Evolutionary conservation across 2,888 invertebrate genomes (phyloP).

Genomic region (Standfussiana lucernea): DNA sequence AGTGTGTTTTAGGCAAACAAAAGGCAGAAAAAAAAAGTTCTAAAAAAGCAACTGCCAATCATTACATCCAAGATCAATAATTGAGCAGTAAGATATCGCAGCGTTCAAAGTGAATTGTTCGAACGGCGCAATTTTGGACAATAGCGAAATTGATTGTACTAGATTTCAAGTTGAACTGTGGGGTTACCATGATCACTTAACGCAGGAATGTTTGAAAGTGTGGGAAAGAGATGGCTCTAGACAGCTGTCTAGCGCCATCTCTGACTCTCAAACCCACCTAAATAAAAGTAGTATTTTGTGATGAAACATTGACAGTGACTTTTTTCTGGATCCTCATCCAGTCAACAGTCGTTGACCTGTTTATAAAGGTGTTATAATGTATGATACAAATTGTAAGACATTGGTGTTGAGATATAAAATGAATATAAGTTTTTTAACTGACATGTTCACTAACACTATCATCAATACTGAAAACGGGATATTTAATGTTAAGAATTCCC

Average conservation of each 20-base stretch:
- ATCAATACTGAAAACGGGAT: no score
- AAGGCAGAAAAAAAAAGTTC: background rate
- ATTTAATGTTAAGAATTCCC: no score
- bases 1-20: conserved; percentile 23
- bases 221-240: no score
- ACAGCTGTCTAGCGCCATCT: no score
- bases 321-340: background rate
- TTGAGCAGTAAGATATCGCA: conserved; percentile 41
- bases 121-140: conserved; percentile 34
- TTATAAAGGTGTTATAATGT: background rate
- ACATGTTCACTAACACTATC: no score
- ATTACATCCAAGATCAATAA: conserved; percentile 41
- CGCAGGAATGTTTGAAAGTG: no score
- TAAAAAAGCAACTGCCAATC: conserved; percentile 18
- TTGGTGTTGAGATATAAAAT: background rate
- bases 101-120: conserved; percentile 40
- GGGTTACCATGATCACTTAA: no score
- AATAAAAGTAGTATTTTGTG: conserved; percentile 4
- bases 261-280: no score
- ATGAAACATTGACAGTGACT: background rate
- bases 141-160: conserved; percentile 30
- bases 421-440: no score
- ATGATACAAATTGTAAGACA: background rate
- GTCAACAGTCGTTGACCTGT: no score
- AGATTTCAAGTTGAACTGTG: conserved; percentile 9